Conservation (phyloP, 2,113 vertebrate genomes). For the Ailuropoda melanoleuca region DNA sequence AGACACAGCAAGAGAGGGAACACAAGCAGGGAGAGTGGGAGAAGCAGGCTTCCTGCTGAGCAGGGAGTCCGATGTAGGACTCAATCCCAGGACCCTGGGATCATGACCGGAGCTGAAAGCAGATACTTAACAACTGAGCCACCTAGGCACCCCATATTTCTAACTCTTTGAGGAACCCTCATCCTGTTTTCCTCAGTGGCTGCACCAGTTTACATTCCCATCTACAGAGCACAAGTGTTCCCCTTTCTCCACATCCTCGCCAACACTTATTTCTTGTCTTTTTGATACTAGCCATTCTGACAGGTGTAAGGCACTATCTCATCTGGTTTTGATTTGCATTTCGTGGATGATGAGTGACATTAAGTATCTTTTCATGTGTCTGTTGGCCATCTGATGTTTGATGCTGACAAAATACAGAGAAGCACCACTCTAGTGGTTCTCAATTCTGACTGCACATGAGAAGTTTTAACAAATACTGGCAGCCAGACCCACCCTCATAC, state of each 20-base stretch:
- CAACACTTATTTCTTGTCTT: background rate
- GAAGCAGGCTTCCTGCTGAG: too few species aligned
- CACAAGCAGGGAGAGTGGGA: too few species aligned
- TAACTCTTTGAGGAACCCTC: background rate
- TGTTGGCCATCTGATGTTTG: background rate
- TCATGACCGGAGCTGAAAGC: too few species aligned
- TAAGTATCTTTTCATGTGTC: background rate
- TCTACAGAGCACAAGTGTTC: background rate
- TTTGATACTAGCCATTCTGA: background rate
- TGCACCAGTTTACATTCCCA: background rate
- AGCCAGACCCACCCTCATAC: background rate
- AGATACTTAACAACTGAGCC: too few species aligned
- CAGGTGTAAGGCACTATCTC: background rate
- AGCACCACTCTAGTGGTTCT: background rate
- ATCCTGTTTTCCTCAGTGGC: background rate
- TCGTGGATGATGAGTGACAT: background rate
- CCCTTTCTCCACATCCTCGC: background rate
- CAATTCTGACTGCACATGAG: rapidly evolving
- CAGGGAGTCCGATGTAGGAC: too few species aligned
- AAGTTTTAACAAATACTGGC: background rate
- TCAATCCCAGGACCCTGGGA: too few species aligned
- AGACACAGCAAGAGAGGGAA: too few species aligned
- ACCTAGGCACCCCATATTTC: background rate
- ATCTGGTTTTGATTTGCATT: background rate
- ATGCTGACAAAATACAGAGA: background rate